Base-by-base conservation (phyloP, 2,113 vertebrate genomes). In the Heteronetta atricapilla region DNA sequence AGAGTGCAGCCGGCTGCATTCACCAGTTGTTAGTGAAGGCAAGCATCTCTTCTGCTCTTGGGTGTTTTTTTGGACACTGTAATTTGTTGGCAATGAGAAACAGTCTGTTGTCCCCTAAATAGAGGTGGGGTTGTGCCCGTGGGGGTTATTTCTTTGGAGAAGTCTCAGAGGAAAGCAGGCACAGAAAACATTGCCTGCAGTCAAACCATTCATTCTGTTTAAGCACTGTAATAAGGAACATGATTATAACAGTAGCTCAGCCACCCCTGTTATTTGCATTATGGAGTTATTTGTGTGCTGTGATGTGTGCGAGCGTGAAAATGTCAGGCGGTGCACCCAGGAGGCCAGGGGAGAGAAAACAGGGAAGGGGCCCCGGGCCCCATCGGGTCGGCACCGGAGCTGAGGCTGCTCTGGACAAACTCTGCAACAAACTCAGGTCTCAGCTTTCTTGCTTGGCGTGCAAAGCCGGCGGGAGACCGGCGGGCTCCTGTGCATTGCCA, bases 61-160 rank as follows among this genome's bases (percentile, higher is more conserved):
- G 19, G 10, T 33, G 2, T 25, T 2, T 7, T 7, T 42, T 66
- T 29, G 33, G 38, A 6, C 9, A 3, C 8, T 36, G 2, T 13
- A 13, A 22, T 4, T 5, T n/a, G 8, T 29, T 2, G 7, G 40
- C 3, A 10, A 2, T 31, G 64, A 64, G 92, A 46, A 56, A 13
- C 2, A n/a, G 42, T 5, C 38, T 38, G 3, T 18, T 5, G 4
- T 10, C 62, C 44, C 77, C 33, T 38, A 17, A 0, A 56, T 3
- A 40, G 1, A 50, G 58, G 53, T 26, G 40, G 11, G 18, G 12
- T 73, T 2, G 4, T 12, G 31, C 36, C 36, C 5, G 9, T 6
- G n/a, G 10, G 22, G 40, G 26, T n/a, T 59, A 18, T 10, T 13
- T 3, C 34, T 72, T 52, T 72, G 18, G 46, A 48, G 40, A 25